Conservation (phyloP, 2,797 vertebrate species). For the Myiothlypis chrysogaster region DNA sequence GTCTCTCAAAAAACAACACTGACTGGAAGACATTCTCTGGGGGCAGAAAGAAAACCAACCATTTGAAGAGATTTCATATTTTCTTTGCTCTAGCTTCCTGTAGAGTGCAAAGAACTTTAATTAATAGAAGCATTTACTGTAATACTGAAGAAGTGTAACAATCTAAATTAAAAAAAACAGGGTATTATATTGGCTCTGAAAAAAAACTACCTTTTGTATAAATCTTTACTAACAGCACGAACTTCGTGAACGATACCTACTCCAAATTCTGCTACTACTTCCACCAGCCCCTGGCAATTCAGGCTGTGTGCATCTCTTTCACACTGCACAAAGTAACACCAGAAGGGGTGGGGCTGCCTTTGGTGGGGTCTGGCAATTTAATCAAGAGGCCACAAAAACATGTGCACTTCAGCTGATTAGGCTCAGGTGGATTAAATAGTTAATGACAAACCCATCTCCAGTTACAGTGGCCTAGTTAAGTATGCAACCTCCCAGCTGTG, state of each 20-base stretch:
- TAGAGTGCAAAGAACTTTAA: not conserved
- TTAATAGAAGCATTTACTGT: not conserved
- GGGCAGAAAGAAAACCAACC: not conserved
- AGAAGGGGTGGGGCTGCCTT: not conserved
- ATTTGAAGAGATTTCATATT: not conserved
- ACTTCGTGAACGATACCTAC: not conserved
- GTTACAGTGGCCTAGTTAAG: not conserved
- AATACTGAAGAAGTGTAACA: not conserved
- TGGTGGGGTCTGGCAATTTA: not conserved
- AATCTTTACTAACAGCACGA: not conserved
- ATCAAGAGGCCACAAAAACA: not conserved
- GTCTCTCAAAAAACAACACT: not conserved
- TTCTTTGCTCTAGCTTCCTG: not conserved
- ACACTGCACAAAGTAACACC: not conserved
- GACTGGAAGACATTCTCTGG: not conserved
- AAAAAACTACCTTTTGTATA: not conserved
- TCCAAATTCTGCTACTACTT: not conserved
- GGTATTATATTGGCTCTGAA: not conserved
- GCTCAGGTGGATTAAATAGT: not conserved
- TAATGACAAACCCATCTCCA: not conserved
- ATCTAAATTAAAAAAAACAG: not conserved
- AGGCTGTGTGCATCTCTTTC: fast-evolving
- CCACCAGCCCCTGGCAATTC: not conserved
- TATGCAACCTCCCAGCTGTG: not conserved
- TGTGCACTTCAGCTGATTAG: not conserved